Percentiles rank a stretch among this genome's conserved stretches.
Conservation (phyloP, 2,797 vertebrate genomes). For the Periophthalmus magnuspinnatus region DNA sequence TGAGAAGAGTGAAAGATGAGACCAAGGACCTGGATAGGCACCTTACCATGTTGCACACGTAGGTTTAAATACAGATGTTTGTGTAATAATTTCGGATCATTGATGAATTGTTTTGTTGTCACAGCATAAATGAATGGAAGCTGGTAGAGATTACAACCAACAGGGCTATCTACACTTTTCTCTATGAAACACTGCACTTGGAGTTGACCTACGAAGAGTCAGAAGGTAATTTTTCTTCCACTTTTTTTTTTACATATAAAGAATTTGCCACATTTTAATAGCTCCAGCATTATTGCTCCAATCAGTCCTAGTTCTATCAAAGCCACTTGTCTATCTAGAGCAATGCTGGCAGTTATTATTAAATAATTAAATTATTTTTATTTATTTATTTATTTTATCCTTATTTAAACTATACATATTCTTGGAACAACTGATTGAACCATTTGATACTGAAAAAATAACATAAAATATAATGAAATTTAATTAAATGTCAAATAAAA, state of each 20-base stretch:
- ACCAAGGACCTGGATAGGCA: constrained; percentile 51
- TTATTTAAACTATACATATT: no score
- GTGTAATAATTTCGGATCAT: background rate
- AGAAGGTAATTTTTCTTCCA: constrained; percentile 47
- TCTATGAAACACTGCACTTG: constrained; percentile 69
- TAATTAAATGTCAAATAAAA: no score
- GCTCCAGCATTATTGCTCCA: background rate
- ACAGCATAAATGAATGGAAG: constrained; percentile 78
- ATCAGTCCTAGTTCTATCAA: no score
- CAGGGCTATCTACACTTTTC: constrained; percentile 64
- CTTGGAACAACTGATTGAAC: no score
- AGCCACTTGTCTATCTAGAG: no score
- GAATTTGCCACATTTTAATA: background rate
- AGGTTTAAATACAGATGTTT: constrained; percentile 8
- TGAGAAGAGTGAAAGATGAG: constrained; percentile 59
- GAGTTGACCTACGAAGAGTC: constrained; percentile 57
- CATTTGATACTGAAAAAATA: no score
- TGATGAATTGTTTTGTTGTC: constrained; percentile 8
- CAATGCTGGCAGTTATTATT: no score
- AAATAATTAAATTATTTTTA: no score
- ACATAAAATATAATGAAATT: no score
- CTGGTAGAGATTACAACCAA: constrained; percentile 42
- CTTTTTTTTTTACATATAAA: background rate
- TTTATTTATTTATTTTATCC: no score
- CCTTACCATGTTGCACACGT: constrained; percentile 58